These are phyloP conservation scores for Pogonophryne albipinna DNA, from an alignment of 2,797 vertebrate genomes.

Conservation along the genomic window DNA sequence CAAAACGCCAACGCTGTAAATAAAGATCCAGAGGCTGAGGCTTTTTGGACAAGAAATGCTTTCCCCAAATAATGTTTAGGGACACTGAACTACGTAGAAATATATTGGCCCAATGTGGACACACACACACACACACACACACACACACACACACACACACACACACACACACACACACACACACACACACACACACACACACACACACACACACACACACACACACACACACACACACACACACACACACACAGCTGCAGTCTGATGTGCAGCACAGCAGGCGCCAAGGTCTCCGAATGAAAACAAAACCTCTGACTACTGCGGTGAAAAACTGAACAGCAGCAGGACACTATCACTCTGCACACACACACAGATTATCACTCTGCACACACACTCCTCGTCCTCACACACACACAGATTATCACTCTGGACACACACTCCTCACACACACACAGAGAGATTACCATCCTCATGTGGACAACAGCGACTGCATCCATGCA, in stretches of 20 bases:
- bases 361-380: too few species aligned
- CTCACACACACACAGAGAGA: too few species aligned
- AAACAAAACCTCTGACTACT: background rate
- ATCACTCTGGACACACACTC: too few species aligned
- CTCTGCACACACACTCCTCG: too few species aligned
- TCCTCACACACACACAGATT: too few species aligned
- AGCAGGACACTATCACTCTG: slow-evolving; percentile 26
- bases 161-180: slow-evolving; percentile 4
- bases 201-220: background rate
- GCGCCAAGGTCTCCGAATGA: slow-evolving; percentile 43
- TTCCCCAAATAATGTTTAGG: slow-evolving; percentile 25
- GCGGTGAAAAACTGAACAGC: background rate
- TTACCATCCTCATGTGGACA: too few species aligned
- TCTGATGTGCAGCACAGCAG: slow-evolving; percentile 23
- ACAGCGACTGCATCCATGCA: too few species aligned
- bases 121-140: slow-evolving; percentile 24
- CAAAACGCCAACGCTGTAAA: slow-evolving; percentile 74
- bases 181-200: slow-evolving; percentile 23
- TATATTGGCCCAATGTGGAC: background rate
- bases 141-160: background rate
- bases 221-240: slow-evolving; percentile 13
- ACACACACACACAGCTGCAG: slow-evolving; percentile 24
- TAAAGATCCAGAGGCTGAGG: slow-evolving; percentile 47
- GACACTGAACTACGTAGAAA: slow-evolving; percentile 51
- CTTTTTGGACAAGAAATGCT: slow-evolving; percentile 42